Conservation (phyloP, 92 coral and sea anemone species). For the Parazoanthus swiftii region DNA sequence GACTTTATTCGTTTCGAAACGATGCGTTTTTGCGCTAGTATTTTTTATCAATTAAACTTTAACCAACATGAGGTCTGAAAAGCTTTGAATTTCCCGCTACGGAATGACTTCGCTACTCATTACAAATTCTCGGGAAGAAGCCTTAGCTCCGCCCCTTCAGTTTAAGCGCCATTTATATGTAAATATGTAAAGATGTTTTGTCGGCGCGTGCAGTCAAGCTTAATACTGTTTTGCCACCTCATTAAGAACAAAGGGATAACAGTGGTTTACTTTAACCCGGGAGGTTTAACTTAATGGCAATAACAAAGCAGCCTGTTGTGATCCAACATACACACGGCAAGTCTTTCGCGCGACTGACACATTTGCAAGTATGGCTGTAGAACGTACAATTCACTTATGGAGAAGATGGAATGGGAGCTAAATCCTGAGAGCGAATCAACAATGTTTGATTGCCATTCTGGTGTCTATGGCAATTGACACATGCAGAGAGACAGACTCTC, state of each 20-base stretch:
- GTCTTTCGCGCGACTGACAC: conserved; percentile 2
- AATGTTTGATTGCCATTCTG: conserved; percentile 1
- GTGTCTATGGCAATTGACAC: background rate
- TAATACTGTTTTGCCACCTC: conserved; percentile 1
- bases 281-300: conserved; percentile 3
- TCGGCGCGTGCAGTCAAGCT: conserved; percentile 11
- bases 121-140: no score
- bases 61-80: no score
- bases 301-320: conserved; percentile 3
- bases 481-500: conserved; percentile 5
- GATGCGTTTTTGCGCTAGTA: no score
- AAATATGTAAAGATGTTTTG: background rate
- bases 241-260: conserved; percentile 6
- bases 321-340: background rate
- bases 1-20: no score
- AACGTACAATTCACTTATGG: background rate
- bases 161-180: background rate
- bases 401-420: background rate
- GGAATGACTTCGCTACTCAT: no score
- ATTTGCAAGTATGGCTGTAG: conserved; percentile 1
- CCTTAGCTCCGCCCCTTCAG: no score
- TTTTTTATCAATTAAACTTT: no score
- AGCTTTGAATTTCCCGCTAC: no score
- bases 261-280: conserved; percentile 5
- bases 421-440: background rate